Percentiles rank a stretch among this genome's conserved stretches.
Evolutionary conservation across 1,140 invertebrate species (phyloP).

Genomic region (Lutraria rhynchaena): DNA sequence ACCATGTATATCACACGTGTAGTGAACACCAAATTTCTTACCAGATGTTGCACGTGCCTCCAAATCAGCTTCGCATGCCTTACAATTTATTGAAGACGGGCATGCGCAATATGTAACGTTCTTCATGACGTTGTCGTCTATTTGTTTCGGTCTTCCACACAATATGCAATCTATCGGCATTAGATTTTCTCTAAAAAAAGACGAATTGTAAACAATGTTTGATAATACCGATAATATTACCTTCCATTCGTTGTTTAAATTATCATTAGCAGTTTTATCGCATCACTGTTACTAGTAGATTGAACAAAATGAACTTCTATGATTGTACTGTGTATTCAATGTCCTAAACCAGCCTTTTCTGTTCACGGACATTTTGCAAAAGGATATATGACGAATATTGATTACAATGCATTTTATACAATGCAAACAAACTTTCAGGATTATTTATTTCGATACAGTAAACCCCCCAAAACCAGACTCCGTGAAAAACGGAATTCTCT

Average conservation of each 20-base stretch:
- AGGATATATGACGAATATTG: not conserved
- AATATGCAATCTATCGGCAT: slow-evolving; percentile 31
- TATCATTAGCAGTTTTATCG: not conserved
- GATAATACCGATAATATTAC: not conserved
- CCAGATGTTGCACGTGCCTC: not conserved
- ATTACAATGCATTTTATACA: not conserved
- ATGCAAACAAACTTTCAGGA: not conserved
- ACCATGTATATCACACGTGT: slow-evolving; percentile 45
- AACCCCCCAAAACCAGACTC: not conserved
- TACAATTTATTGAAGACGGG: slow-evolving; percentile 25
- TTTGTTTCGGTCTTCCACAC: slow-evolving; percentile 34
- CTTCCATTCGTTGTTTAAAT: not conserved
- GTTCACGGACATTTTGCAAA: not conserved
- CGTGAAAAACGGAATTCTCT: no score
- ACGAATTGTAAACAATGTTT: not conserved
- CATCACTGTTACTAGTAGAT: not conserved
- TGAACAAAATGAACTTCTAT: not conserved
- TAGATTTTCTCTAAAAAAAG: slow-evolving; percentile 7
- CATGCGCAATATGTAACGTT: slow-evolving; percentile 2
- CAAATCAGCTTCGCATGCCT: slow-evolving; percentile 22
- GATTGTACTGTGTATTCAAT: not conserved
- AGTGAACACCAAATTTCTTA: slow-evolving; percentile 12
- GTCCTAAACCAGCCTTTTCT: not conserved
- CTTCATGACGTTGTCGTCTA: not conserved
- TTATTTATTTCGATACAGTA: no score